phyloP scores from a whole-genome alignment of 2,113 vertebrate species.

The Platichthys stellatus region DNA sequence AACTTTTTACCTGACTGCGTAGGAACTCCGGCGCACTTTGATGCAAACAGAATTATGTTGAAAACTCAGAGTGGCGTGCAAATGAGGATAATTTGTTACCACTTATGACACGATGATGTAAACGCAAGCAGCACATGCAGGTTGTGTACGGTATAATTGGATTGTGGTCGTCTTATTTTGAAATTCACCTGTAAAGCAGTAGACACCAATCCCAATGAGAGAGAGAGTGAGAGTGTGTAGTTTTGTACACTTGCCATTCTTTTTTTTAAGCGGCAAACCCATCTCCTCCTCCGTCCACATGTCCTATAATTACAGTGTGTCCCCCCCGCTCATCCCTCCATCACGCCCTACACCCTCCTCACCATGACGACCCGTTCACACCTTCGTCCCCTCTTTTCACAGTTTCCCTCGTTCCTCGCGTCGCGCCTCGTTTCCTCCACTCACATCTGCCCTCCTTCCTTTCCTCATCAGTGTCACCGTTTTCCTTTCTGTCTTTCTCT shows the following conservation, averaged over 20 bases:
- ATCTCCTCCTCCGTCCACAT: too few species aligned
- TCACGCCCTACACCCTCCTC: conserved; percentile 39
- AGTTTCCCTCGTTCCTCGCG: conserved; percentile 40
- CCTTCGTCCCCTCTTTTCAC: conserved; percentile 12
- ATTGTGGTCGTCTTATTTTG: conserved; percentile 20
- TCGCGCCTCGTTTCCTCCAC: conserved; percentile 41
- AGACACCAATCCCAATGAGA: conserved; percentile 2
- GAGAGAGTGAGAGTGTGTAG: background rate
- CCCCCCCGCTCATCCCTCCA: conserved; percentile 62
- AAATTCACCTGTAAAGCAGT: conserved; percentile 4
- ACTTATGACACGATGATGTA: conserved; percentile 45
- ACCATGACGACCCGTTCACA: conserved; percentile 3
- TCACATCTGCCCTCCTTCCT: background rate
- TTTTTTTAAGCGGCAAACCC: conserved; percentile 39
- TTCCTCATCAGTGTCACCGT: background rate
- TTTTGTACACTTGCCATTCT: conserved; percentile 29
- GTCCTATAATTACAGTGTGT: too few species aligned
- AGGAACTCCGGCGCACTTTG: conserved; percentile 29
- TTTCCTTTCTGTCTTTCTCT: conserved; percentile 27
- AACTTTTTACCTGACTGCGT: conserved; percentile 61
- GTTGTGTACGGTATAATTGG: conserved; percentile 11
- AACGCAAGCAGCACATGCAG: conserved; percentile 19
- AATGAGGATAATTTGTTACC: conserved; percentile 59
- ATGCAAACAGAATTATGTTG: conserved; percentile 41
- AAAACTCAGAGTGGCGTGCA: conserved; percentile 29